Evolutionary conservation across 2,888 invertebrate species (phyloP).

Genomic region (Drosophila prolongata): DNA sequence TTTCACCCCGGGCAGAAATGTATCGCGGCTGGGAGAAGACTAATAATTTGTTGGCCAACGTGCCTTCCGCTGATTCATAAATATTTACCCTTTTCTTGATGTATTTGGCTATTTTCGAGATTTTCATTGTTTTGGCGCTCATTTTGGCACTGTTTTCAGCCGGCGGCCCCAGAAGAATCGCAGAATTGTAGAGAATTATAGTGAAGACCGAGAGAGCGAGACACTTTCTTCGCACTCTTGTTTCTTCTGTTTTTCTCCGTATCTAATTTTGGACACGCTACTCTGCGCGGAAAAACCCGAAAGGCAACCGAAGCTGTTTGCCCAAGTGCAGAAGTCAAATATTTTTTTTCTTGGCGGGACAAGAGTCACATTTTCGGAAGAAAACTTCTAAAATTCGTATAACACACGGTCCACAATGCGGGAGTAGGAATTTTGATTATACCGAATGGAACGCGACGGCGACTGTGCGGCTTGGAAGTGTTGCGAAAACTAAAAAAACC

Average conservation of each 20-base stretch:
- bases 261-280: constrained; percentile 64
- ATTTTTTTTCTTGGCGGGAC: constrained; percentile 4
- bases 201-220: constrained; percentile 18
- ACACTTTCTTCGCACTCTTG: constrained; percentile 21
- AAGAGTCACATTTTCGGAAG: constrained; percentile 44
- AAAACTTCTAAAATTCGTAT: constrained; percentile 1
- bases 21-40: constrained; percentile 30
- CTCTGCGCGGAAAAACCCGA: constrained; percentile 22
- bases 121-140: constrained; percentile 82
- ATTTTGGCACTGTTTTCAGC: constrained; percentile 63
- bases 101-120: constrained; percentile 84
- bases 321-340: constrained; percentile 27
- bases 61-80: constrained; percentile 6
- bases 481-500: constrained; percentile 76
- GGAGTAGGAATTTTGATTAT: constrained; percentile 6
- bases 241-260: constrained; percentile 33
- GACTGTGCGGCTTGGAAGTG: constrained; percentile 75
- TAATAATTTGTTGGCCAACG: constrained; percentile 14
- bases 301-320: constrained; percentile 6
- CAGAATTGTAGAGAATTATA: constrained; percentile 2
- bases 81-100: constrained; percentile 84
- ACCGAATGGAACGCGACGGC: constrained; percentile 26
- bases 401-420: constrained; percentile 4
- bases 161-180: constrained; percentile 15
- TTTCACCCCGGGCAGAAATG: constrained; percentile 59